Evolutionary conservation across 2,797 vertebrate genomes (phyloP).

Genomic region (Lemur catta): DNA sequence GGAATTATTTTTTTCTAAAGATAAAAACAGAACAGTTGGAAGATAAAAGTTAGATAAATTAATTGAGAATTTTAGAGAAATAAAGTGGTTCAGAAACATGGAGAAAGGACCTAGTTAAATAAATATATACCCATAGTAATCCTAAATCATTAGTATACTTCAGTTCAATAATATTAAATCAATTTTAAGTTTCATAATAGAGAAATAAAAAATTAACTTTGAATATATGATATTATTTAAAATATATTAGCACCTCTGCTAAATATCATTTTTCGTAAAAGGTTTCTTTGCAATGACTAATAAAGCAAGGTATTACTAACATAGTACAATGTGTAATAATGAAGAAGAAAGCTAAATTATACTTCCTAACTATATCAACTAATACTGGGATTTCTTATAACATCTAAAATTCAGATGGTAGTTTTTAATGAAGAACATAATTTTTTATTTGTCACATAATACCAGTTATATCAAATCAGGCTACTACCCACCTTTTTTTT

Average conservation of each 20-base stretch:
- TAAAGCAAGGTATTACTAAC: not conserved
- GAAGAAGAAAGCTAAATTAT: not conserved
- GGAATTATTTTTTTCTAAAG: not conserved
- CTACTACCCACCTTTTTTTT: not conserved
- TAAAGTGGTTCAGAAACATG: not conserved
- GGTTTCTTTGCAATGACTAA: not conserved
- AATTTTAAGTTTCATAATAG: not conserved
- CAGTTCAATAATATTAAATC: not conserved
- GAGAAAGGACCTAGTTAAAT: not conserved
- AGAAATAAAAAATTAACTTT: conserved; percentile 13
- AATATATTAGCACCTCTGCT: not conserved
- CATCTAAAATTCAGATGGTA: not conserved
- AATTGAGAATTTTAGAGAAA: not conserved
- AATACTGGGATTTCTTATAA: not conserved
- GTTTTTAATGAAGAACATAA: not conserved
- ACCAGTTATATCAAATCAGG: not conserved
- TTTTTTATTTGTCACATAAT: not conserved
- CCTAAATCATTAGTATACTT: not conserved
- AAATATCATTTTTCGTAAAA: conserved; percentile 6
- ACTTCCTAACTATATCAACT: not conserved
- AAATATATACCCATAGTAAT: not conserved
- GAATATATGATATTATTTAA: not conserved
- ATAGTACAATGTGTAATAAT: not conserved
- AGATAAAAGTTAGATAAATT: not conserved
- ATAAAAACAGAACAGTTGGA: not conserved